phyloP scores from a whole-genome alignment of 2,888 invertebrate genomes.

The Leptinotarsa haldemani region DNA sequence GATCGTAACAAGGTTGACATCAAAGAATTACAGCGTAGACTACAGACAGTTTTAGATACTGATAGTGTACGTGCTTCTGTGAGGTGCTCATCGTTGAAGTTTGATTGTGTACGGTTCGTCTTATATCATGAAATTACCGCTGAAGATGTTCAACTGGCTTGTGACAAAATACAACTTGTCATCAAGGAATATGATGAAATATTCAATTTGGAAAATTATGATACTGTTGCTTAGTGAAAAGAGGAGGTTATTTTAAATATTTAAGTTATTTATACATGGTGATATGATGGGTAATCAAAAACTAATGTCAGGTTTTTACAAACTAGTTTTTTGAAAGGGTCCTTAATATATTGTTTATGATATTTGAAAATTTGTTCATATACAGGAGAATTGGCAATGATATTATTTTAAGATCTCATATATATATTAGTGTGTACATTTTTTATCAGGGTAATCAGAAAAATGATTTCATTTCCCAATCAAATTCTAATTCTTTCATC shows the following conservation, averaged over 20 bases:
- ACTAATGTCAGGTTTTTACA: neutral
- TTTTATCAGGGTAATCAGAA: too few species aligned
- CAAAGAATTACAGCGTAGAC: slow-evolving; percentile 68
- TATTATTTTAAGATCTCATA: too few species aligned
- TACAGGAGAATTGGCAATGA: too few species aligned
- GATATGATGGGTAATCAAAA: neutral
- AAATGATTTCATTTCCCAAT: too few species aligned
- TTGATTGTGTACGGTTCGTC: slow-evolving; percentile 75
- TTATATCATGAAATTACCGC: slow-evolving; percentile 79
- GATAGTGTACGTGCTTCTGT: slow-evolving; percentile 70
- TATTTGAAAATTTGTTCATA: too few species aligned
- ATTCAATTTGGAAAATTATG: slow-evolving; percentile 36
- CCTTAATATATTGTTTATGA: too few species aligned
- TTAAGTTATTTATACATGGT: neutral
- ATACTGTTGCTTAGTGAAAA: neutral
- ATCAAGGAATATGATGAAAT: slow-evolving; percentile 70
- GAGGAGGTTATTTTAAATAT: neutral
- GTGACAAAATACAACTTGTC: slow-evolving; percentile 80
- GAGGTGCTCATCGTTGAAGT: slow-evolving; percentile 72
- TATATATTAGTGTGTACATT: too few species aligned
- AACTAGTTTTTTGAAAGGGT: neutral
- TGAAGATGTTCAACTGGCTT: slow-evolving; percentile 75
- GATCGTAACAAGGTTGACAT: slow-evolving; percentile 69
- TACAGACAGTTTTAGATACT: slow-evolving; percentile 66
- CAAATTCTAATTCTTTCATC: too few species aligned